Conservation (phyloP, 2,888 invertebrate species). For the Galerucella nymphaeae region DNA sequence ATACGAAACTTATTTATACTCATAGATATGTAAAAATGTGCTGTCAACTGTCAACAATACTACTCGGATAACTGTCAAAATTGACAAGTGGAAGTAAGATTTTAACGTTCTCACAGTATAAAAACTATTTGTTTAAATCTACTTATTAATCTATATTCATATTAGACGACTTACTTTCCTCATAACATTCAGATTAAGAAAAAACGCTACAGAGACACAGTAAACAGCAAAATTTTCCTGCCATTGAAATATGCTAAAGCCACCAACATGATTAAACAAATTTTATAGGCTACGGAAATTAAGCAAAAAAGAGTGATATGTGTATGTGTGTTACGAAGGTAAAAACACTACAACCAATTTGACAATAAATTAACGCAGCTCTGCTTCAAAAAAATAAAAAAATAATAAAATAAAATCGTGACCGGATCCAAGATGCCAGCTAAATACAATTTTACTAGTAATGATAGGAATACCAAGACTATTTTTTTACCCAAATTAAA, state of each 20-base stretch:
- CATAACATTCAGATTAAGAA: constrained; percentile 18
- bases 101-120: neutral
- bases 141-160: neutral
- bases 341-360: constrained; percentile 39
- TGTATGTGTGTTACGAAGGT: constrained; percentile 32
- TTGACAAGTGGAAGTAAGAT: no score
- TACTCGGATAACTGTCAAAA: no score
- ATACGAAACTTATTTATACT: no score
- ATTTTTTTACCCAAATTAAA: no score
- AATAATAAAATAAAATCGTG: constrained; percentile 39
- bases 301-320: neutral
- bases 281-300: constrained; percentile 3
- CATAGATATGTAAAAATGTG: no score
- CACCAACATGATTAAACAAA: constrained; percentile 49
- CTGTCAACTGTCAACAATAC: no score
- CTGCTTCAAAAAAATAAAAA: constrained; percentile 48
- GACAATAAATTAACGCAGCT: constrained; percentile 47
- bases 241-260: constrained; percentile 49
- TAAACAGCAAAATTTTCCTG: constrained; percentile 44
- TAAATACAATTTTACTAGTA: no score
- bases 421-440: constrained; percentile 42
- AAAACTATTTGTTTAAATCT: neutral
- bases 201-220: constrained; percentile 20
- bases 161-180: constrained; percentile 15
- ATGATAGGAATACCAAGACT: no score